Base-by-base conservation (phyloP, 2,888 invertebrate genomes). In the Xanthia icteritia region DNA sequence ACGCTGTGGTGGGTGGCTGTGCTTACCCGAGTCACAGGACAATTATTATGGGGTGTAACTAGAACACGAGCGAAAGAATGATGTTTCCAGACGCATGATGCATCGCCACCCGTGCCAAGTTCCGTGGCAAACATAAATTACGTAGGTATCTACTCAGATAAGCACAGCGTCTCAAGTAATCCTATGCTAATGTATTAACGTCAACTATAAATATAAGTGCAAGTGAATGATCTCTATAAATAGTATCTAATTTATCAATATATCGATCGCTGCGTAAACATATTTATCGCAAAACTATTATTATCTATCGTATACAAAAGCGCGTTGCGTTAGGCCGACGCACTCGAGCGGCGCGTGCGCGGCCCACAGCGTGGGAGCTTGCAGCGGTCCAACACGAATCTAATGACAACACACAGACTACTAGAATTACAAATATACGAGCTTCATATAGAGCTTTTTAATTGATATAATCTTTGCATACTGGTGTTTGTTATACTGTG, bases 251-350 rank as follows among this genome's bases (percentile, higher is more conserved):
- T 80, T 79, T 69, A 84, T 86, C 51, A 77, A 64, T 78, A 81
- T 85, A 79, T 79, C 72, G 56, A 86, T 82, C 76, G 80, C 82
- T 74, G 86, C 87, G 79, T 85, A 68, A 88, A 88, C 76, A 80
- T 83, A 86, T 84, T 77, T 82, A 81, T 82, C 81, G 86, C 85
- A 83, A 85, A 86, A 83, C 83, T 88, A 85, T 83, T 86, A 83
- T 76, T 81, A 84, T 89, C 79, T 88, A 89, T 89, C 89, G 89
- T 89, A 89, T 89, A 89, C 89, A 87, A 86, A 88, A 89, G 88
- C 89, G 86, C 86, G 77, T 82, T 76, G 82, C 80, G 79, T 83
- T 63, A 73, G 81, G 64, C 71, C 61, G 75, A 5, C 56, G 42
- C 69, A 74, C 65, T 36, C 76, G 48, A 36, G 27, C 39, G 36